Percentiles rank a stretch among this genome's conserved stretches.
phyloP scores from a whole-genome alignment of 2,797 vertebrate genomes.

The Brotogeris chrysoptera region DNA sequence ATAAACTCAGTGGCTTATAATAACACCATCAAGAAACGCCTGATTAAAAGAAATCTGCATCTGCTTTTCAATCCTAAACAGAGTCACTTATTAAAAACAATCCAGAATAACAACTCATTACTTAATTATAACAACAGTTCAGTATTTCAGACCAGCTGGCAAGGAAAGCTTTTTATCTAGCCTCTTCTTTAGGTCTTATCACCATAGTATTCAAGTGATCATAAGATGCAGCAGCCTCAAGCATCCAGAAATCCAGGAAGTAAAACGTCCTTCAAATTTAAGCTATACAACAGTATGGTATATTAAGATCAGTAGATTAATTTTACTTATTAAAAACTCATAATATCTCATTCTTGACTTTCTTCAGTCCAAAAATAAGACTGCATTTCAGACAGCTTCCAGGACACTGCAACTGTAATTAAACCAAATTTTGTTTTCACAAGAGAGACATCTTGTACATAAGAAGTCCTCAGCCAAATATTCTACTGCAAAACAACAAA shows the following conservation, averaged over 20 bases:
- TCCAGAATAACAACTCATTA: conserved; percentile 47
- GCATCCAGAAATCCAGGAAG: conserved; percentile 38
- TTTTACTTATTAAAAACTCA: not conserved
- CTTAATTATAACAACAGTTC: conserved; percentile 58
- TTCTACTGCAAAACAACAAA: not conserved
- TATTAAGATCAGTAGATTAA: not conserved
- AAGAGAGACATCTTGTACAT: not conserved
- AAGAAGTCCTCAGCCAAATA: not conserved
- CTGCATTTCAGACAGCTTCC: not conserved
- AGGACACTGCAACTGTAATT: not conserved
- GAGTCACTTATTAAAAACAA: conserved; percentile 44
- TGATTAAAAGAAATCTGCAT: conserved; percentile 58
- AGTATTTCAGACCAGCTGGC: conserved; percentile 49
- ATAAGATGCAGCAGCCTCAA: not conserved
- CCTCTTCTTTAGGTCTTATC: conserved; percentile 26
- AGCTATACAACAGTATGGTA: not conserved
- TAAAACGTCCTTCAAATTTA: conserved; percentile 27
- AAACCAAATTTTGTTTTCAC: not conserved
- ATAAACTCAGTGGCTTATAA: conserved; percentile 40
- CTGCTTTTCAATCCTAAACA: conserved; percentile 49
- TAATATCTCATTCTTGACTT: not conserved
- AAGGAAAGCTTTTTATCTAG: conserved; percentile 11
- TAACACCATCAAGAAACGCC: conserved; percentile 34
- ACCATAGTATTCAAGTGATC: conserved; percentile 17
- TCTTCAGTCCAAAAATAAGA: not conserved